Conservation (phyloP, 2,797 vertebrate genomes). For the Mormyrus hasselquistii region DNA sequence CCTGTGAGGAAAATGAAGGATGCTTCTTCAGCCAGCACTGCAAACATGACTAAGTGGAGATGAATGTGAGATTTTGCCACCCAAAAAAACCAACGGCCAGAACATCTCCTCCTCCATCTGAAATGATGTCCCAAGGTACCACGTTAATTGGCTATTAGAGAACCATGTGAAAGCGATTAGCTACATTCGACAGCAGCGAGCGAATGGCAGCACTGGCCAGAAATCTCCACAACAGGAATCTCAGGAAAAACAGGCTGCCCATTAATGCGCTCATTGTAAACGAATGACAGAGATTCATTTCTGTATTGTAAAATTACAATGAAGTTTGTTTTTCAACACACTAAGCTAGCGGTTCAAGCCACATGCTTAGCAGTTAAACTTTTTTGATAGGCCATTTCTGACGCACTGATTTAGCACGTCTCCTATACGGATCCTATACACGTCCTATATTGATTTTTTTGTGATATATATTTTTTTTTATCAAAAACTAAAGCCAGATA, state of each 20-base stretch:
- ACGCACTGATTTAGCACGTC: neutral
- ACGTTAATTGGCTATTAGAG: constrained; percentile 22
- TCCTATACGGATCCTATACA: neutral
- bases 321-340: neutral
- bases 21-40: neutral
- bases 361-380: neutral
- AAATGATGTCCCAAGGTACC: constrained; percentile 8
- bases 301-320: neutral
- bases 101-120: constrained; percentile 6
- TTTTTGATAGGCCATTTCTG: neutral
- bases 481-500: neutral
- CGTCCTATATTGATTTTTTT: neutral
- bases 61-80: constrained; percentile 1
- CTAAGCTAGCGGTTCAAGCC: neutral
- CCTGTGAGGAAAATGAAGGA: neutral
- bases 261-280: neutral
- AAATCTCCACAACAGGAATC: neutral
- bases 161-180: constrained; percentile 24
- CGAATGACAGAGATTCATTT: neutral
- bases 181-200: neutral
- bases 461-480: neutral
- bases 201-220: neutral
- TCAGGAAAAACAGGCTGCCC: neutral
- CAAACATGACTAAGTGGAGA: neutral
- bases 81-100: neutral